These are phyloP conservation scores for Dione juno DNA, from an alignment of 2,888 invertebrate species.

Conservation along the genomic window DNA sequence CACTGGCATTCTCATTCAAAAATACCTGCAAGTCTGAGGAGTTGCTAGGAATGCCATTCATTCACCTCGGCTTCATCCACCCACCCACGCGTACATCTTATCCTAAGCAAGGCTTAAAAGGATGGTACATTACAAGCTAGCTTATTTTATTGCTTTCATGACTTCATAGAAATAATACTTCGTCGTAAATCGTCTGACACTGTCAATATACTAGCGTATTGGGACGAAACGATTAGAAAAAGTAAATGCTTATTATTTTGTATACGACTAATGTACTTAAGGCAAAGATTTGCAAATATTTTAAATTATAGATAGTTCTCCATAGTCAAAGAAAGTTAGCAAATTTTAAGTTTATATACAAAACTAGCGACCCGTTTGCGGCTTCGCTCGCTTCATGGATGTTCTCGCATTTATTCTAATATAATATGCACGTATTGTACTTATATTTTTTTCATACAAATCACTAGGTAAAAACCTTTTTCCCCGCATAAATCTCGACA, in stretches of 20 bases:
- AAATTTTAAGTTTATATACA: not conserved
- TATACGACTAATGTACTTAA: not conserved
- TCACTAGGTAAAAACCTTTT: too few relatives aligned
- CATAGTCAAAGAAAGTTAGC: not conserved
- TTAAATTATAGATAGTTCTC: not conserved
- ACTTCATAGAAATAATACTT: slow-evolving; percentile 28
- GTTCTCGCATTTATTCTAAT: too few relatives aligned
- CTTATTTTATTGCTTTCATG: slow-evolving; percentile 30
- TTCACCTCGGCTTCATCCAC: slow-evolving; percentile 47
- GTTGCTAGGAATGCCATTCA: slow-evolving; percentile 49
- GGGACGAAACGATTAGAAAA: not conserved
- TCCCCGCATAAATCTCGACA: too few relatives aligned
- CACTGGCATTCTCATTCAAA: slow-evolving; percentile 48
- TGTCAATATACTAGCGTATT: slow-evolving; percentile 1
- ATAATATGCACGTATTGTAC: too few relatives aligned
- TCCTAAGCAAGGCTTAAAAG: slow-evolving; percentile 36
- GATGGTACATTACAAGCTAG: slow-evolving; percentile 32
- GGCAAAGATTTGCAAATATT: not conserved
- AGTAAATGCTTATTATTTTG: not conserved
- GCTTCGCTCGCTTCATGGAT: too few relatives aligned
- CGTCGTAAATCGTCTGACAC: slow-evolving; percentile 2
- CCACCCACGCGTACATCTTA: slow-evolving; percentile 43
- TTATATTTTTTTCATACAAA: too few relatives aligned
- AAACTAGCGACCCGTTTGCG: too few relatives aligned
- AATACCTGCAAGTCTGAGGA: slow-evolving; percentile 49